Percentiles rank a stretch among this genome's conserved stretches.
Conservation (phyloP, 2,888 invertebrate genomes). For the Corythucha ciliata region DNA sequence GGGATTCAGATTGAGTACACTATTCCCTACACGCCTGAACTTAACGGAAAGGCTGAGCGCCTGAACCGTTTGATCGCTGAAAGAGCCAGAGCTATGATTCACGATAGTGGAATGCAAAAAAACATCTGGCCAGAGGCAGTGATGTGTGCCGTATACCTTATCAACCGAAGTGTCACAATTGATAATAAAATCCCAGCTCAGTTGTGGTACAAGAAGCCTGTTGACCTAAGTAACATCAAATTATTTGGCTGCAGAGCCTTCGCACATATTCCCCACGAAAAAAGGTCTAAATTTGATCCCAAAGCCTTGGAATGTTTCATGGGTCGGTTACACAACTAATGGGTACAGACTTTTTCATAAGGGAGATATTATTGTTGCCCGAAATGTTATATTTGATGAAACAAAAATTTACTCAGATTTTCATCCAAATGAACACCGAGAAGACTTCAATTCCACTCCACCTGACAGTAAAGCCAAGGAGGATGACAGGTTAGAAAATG, state of each 20-base stretch:
- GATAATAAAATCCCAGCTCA: constrained; percentile 6
- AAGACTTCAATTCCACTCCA: background rate
- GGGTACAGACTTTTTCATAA: background rate
- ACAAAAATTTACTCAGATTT: background rate
- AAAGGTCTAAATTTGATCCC: constrained; percentile 15
- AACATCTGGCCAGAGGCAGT: constrained; percentile 13
- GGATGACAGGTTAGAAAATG: no score
- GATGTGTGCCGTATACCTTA: constrained; percentile 11
- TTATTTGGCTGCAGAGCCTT: constrained; percentile 10
- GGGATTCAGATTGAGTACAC: constrained; percentile 20
- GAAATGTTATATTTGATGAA: constrained; percentile 14
- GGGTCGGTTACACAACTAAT: constrained; percentile 10
- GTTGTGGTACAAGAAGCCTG: constrained; percentile 5
- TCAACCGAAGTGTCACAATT: constrained; percentile 5
- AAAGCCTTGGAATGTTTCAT: constrained; percentile 14
- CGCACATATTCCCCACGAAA: constrained; percentile 9
- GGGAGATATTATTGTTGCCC: no score
- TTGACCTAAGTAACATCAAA: background rate
- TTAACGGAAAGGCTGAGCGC: constrained; percentile 20
- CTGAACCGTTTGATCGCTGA: constrained; percentile 18
- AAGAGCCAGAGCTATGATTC: constrained; percentile 5
- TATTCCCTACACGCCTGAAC: constrained; percentile 14
- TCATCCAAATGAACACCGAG: background rate
- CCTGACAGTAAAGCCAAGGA: no score
- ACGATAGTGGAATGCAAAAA: constrained; percentile 9